Conservation (phyloP, 2,113 vertebrate genomes). For the Anoplopoma fimbria region DNA sequence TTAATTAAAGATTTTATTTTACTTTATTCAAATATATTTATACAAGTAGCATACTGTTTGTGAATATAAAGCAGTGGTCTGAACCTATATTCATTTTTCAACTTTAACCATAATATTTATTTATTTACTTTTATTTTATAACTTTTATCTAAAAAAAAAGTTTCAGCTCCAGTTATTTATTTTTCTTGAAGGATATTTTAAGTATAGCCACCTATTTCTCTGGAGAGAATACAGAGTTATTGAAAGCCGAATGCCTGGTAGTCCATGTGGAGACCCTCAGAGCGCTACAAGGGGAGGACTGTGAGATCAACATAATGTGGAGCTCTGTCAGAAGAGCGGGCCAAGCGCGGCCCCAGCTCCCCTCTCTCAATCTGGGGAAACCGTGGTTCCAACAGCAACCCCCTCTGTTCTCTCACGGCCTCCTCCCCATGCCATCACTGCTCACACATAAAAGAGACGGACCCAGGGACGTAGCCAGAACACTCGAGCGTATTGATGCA, state of each 20-base stretch:
- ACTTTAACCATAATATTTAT: not conserved
- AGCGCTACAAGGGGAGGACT: constrained; percentile 75
- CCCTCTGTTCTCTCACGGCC: constrained; percentile 75
- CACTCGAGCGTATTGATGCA: constrained; percentile 69
- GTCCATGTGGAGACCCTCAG: constrained; percentile 58
- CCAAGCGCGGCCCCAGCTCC: constrained; percentile 52
- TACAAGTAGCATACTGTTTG: not conserved
- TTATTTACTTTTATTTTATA: no score
- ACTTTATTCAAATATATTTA: not conserved
- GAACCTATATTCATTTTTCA: not conserved
- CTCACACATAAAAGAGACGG: constrained; percentile 55
- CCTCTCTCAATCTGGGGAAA: constrained; percentile 63
- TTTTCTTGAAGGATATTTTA: constrained; percentile 4
- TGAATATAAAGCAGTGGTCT: not conserved
- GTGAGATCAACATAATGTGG: constrained; percentile 77
- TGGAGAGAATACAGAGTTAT: constrained; percentile 26
- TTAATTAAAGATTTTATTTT: not conserved
- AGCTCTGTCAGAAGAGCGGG: constrained; percentile 75
- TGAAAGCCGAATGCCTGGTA: constrained; percentile 41
- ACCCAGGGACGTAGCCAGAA: constrained; percentile 55
- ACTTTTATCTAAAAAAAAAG: not conserved
- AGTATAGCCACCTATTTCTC: constrained; percentile 29
- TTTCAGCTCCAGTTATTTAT: constrained; percentile 17
- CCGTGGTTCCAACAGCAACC: constrained; percentile 68
- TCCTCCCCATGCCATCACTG: constrained; percentile 61